Evolutionary conservation across 2,888 invertebrate genomes (phyloP).

Genomic region (Cyrtodaria siliqua): DNA sequence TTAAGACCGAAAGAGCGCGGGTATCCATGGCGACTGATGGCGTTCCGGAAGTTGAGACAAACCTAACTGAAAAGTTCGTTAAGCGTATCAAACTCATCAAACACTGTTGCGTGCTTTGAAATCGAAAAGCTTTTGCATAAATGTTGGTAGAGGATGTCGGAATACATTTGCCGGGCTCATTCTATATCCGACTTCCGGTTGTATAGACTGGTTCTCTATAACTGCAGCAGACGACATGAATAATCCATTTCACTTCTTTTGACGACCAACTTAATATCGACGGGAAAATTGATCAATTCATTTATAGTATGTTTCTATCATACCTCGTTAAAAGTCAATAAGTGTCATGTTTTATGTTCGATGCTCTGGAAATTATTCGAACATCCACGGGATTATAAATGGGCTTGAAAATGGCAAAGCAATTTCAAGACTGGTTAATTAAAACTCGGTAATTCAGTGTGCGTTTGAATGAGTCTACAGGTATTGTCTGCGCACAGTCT

Average conservation of each 20-base stretch:
- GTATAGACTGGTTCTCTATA: slow-evolving; percentile 57
- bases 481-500: slow-evolving; percentile 23
- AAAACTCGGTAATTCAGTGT: slow-evolving; percentile 47
- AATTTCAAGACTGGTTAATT: slow-evolving; percentile 50
- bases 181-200: slow-evolving; percentile 68
- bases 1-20: slow-evolving; percentile 62
- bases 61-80: slow-evolving; percentile 66
- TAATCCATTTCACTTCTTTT: slow-evolving; percentile 67
- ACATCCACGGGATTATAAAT: slow-evolving; percentile 54
- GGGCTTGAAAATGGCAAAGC: slow-evolving; percentile 41
- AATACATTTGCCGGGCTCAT: slow-evolving; percentile 64
- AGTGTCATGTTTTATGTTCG: slow-evolving; percentile 60
- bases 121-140: slow-evolving; percentile 57
- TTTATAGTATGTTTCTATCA: slow-evolving; percentile 54
- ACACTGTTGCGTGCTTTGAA: slow-evolving; percentile 66
- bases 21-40: slow-evolving; percentile 62
- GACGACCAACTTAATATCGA: slow-evolving; percentile 60
- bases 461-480: slow-evolving; percentile 23
- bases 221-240: slow-evolving; percentile 65
- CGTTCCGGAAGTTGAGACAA: slow-evolving; percentile 65
- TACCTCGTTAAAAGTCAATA: slow-evolving; percentile 65
- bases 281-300: slow-evolving; percentile 62
- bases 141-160: slow-evolving; percentile 53
- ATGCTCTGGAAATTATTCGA: slow-evolving; percentile 54
- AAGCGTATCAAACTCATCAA: slow-evolving; percentile 67